These are phyloP conservation scores for Gopherus flavomarginatus DNA, from an alignment of 2,113 vertebrate genomes.

Conservation along the genomic window DNA sequence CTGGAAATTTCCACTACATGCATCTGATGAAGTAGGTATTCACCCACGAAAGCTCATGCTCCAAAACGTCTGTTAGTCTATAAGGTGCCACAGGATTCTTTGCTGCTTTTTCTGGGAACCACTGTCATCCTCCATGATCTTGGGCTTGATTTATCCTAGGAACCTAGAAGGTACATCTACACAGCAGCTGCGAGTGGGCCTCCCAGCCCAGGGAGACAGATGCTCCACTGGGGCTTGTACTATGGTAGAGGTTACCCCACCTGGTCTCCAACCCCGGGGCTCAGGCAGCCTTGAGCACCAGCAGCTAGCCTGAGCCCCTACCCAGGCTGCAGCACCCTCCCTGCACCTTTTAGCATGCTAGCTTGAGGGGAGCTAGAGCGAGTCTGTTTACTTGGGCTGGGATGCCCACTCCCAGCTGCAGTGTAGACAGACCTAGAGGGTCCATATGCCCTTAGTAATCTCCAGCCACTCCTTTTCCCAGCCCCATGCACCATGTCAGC, in stretches of 20 bases:
- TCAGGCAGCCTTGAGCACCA: no score
- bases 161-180: not conserved
- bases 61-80: no score
- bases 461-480: not conserved
- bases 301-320: not conserved
- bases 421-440: not conserved
- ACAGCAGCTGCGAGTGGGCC: not conserved
- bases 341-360: not conserved
- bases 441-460: not conserved
- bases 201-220: not conserved
- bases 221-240: not conserved
- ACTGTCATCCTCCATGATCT: not conserved
- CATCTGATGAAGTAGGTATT: no score
- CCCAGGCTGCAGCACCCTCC: not conserved
- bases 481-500: rapidly evolving
- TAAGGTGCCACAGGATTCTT: no score
- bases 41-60: no score
- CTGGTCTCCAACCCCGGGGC: no score
- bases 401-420: not conserved
- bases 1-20: no score
- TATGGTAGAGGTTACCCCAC: not conserved
- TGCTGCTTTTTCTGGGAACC: not conserved
- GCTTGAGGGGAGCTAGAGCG: not conserved
- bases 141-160: not conserved
- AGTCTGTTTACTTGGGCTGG: not conserved